phyloP scores from a whole-genome alignment of 2,113 vertebrate species.

The Thomomys bottae region DNA sequence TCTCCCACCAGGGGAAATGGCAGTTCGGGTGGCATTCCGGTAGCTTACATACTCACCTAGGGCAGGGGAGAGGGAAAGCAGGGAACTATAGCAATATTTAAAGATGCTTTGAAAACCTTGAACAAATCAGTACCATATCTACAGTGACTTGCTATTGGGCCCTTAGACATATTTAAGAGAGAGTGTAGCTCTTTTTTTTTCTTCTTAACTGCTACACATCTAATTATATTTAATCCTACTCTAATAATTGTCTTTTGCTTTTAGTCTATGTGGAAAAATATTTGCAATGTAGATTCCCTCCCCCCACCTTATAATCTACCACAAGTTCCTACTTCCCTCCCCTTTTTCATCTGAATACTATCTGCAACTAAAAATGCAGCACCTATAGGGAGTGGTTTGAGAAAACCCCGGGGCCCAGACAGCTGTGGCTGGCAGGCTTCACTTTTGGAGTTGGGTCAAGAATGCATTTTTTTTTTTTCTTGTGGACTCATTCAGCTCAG shows the following conservation, averaged over 20 bases:
- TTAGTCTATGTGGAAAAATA: slow-evolving; percentile 66
- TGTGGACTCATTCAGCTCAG: neutral
- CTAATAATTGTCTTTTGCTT: slow-evolving; percentile 43
- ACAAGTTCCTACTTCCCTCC: slow-evolving; percentile 54
- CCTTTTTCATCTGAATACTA: neutral
- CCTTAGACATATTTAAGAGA: slow-evolving; percentile 73
- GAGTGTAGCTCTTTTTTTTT: neutral
- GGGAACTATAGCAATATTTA: slow-evolving; percentile 81
- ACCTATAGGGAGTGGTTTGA: neutral
- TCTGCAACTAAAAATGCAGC: slow-evolving; percentile 16
- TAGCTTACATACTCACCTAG: slow-evolving; percentile 62
- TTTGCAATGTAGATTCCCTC: slow-evolving; percentile 57
- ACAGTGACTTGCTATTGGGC: slow-evolving; percentile 50
- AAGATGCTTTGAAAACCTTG: slow-evolving; percentile 71
- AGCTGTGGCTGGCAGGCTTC: neutral
- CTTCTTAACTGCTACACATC: slow-evolving; percentile 52
- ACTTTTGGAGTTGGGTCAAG: neutral
- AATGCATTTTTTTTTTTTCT: neutral
- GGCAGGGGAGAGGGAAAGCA: slow-evolving; percentile 37
- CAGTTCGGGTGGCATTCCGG: slow-evolving; percentile 67
- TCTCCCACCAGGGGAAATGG: slow-evolving; percentile 58
- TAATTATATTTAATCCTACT: slow-evolving; percentile 59
- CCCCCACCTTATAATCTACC: slow-evolving; percentile 55
- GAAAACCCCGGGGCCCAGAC: neutral
- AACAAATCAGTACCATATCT: slow-evolving; percentile 59